Percentiles rank a stretch among this genome's conserved stretches.
Conservation (phyloP, 2,888 invertebrate genomes). For the Poecilus cupreus region DNA sequence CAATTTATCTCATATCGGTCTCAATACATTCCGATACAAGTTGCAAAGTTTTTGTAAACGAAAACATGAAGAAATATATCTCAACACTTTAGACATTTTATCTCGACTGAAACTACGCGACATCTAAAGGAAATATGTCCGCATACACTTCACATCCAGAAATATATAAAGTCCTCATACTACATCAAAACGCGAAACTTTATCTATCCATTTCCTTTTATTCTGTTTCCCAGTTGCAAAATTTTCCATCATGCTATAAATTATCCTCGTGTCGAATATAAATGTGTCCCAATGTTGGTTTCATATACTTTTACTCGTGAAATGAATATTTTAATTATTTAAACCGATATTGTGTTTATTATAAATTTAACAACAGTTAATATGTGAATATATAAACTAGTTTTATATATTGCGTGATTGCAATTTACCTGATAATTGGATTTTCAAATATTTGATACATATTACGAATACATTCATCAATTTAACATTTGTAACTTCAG, state of each 20-base stretch:
- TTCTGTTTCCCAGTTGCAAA: slow-evolving; percentile 38
- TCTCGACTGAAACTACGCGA: slow-evolving; percentile 28
- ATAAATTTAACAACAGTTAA: slow-evolving; percentile 1
- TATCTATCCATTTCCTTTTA: slow-evolving; percentile 25
- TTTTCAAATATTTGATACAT: not conserved
- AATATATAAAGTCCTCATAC: slow-evolving; percentile 34
- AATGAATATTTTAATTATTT: slow-evolving; percentile 42
- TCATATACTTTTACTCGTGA: not conserved
- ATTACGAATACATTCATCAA: not conserved
- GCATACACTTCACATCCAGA: slow-evolving; percentile 34
- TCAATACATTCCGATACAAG: slow-evolving; percentile 21
- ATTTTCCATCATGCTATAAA: slow-evolving; percentile 17
- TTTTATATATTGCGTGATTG: not conserved
- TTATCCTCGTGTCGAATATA: slow-evolving; percentile 3
- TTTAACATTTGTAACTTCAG: not conserved
- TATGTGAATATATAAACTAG: slow-evolving; percentile 16
- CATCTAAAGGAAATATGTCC: slow-evolving; percentile 35
- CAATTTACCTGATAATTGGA: slow-evolving; percentile 7
- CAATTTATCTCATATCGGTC: slow-evolving; percentile 9
- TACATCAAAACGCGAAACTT: slow-evolving; percentile 38
- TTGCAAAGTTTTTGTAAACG: slow-evolving; percentile 22
- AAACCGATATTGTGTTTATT: not conserved
- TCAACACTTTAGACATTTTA: slow-evolving; percentile 42
- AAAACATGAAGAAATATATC: slow-evolving; percentile 46
- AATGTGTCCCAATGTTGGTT: not conserved